A percentile compares a stretch with the other conserved stretches of the same genome.
These are phyloP conservation scores for Onychostruthus taczanowskii DNA, from an alignment of 2,113 vertebrate species.

Conservation along the genomic window DNA sequence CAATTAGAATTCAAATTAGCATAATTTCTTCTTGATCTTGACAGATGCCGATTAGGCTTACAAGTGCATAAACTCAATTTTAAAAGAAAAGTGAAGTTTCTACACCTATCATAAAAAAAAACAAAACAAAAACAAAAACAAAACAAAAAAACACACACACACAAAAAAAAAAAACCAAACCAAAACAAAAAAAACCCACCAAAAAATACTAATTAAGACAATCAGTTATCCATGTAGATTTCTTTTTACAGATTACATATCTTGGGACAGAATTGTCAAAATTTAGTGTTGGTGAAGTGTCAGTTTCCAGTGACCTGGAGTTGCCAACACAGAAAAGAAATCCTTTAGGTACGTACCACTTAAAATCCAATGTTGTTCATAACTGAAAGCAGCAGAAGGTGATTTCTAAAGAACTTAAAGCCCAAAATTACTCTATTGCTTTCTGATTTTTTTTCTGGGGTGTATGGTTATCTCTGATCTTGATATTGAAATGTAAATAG, in stretches of 20 bases:
- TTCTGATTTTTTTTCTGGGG: background rate
- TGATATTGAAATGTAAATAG: background rate
- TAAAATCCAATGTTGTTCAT: background rate
- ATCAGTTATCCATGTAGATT: background rate
- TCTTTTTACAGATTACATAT: conserved; percentile 76
- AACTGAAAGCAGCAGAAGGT: background rate
- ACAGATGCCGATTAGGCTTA: background rate
- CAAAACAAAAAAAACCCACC: background rate
- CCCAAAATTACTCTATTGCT: background rate
- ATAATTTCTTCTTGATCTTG: background rate
- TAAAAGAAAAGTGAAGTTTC: background rate
- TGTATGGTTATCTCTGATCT: background rate
- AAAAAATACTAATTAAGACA: background rate
- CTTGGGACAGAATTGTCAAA: conserved; percentile 71
- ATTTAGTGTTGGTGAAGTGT: conserved; percentile 40
- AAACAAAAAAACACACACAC: too few species aligned
- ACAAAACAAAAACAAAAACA: too few species aligned
- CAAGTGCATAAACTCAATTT: background rate
- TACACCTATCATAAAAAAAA: background rate
- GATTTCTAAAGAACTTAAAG: background rate
- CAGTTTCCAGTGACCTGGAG: background rate
- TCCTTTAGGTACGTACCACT: conserved; percentile 52
- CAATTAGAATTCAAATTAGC: background rate
- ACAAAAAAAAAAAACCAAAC: too few species aligned
- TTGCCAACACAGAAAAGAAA: background rate